Conservation (phyloP, 2,888 invertebrate species). For the Acronicta alni region DNA sequence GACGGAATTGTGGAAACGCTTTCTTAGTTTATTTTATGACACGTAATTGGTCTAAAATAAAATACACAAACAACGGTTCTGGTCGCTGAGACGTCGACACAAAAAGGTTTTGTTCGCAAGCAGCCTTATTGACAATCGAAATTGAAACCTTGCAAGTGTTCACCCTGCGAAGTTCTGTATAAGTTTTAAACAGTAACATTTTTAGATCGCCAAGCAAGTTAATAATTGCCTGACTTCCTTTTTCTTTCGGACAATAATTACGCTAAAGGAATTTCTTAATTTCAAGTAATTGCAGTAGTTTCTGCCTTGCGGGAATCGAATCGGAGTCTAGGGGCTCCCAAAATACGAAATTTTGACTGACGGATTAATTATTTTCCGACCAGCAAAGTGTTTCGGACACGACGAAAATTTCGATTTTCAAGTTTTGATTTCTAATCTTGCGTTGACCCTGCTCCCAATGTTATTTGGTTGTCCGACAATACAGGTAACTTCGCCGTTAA, state of each 20-base stretch:
- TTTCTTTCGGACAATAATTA: neutral
- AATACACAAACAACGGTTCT: neutral
- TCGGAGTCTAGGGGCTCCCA: too few species aligned
- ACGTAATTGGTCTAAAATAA: neutral
- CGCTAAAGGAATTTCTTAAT: too few species aligned
- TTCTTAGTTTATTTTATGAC: neutral
- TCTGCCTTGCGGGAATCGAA: too few species aligned
- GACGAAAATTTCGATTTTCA: too few species aligned
- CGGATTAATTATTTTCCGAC: too few species aligned
- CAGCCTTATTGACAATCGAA: neutral
- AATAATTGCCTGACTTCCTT: neutral
- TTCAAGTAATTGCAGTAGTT: too few species aligned
- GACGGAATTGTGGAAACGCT: neutral
- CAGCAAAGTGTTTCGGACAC: too few species aligned
- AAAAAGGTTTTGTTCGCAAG: slow-evolving; percentile 1
- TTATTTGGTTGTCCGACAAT: too few species aligned
- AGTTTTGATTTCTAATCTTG: too few species aligned
- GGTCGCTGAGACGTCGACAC: neutral
- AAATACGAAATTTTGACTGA: too few species aligned
- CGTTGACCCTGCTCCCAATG: too few species aligned
- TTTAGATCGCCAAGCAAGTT: neutral
- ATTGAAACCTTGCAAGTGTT: slow-evolving; percentile 3
- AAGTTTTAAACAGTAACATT: neutral
- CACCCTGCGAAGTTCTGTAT: neutral
- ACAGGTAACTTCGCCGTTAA: too few species aligned